Evolutionary conservation across 2,888 invertebrate genomes (phyloP).

Genomic region (Cryptocheilus praepositus): DNA sequence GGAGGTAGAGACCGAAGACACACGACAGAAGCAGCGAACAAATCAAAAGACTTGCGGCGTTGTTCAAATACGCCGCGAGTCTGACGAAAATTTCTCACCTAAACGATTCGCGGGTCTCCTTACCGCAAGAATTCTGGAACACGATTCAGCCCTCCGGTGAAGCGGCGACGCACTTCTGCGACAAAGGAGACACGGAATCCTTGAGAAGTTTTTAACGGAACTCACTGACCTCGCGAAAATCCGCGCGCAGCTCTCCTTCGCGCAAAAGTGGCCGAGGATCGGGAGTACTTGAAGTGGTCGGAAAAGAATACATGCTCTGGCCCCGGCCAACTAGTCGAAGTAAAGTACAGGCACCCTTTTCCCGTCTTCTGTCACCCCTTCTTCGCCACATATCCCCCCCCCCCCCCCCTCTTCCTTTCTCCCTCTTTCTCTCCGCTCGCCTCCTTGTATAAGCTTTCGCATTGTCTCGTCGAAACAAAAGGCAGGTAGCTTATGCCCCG

Average conservation of each 20-base stretch:
- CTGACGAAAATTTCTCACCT: too few relatives aligned
- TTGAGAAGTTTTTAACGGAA: neutral
- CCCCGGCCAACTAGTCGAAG: slow-evolving; percentile 50
- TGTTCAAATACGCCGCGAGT: too few relatives aligned
- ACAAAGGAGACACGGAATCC: slow-evolving; percentile 2
- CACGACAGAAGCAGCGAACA: too few relatives aligned
- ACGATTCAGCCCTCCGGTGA: too few relatives aligned
- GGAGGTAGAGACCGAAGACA: too few relatives aligned
- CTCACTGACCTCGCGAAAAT: slow-evolving; percentile 39
- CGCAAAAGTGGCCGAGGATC: slow-evolving; percentile 45
- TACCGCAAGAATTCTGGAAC: too few relatives aligned
- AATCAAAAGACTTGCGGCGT: too few relatives aligned
- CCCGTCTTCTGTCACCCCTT: slow-evolving; percentile 7
- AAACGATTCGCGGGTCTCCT: too few relatives aligned
- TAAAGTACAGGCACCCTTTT: slow-evolving; percentile 38
- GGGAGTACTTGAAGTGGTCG: slow-evolving; percentile 48
- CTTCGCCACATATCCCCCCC: neutral
- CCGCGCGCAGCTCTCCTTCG: slow-evolving; percentile 26
- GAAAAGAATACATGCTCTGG: slow-evolving; percentile 46
- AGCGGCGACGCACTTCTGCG: neutral
- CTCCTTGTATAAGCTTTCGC: slow-evolving; percentile 60
- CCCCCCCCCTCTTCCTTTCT: slow-evolving; percentile 1
- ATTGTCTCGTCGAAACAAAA: slow-evolving; percentile 68
- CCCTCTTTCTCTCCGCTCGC: slow-evolving; percentile 19
- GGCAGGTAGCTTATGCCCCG: slow-evolving; percentile 65